phyloP scores from a whole-genome alignment of 2,888 invertebrate species.

The Ethmia dodecea region DNA sequence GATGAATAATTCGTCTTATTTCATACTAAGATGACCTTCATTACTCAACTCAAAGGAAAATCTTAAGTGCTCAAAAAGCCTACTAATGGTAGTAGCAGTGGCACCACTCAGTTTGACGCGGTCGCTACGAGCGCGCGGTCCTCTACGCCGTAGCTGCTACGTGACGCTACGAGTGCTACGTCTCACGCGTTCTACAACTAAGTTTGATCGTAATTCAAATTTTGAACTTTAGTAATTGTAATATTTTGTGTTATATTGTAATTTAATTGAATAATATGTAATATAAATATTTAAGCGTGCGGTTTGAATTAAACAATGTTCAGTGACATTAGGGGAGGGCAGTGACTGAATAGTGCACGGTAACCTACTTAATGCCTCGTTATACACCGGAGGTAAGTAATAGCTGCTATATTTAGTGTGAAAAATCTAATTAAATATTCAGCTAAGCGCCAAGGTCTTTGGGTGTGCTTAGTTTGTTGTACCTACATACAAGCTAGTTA shows the following conservation, averaged over 20 bases:
- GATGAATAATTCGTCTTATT: no score
- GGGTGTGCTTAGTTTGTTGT: no score
- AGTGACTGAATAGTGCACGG: slow-evolving; percentile 53
- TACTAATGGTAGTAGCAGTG: slow-evolving; percentile 29
- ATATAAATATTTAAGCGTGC: slow-evolving; percentile 10
- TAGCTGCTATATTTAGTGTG: slow-evolving; percentile 31
- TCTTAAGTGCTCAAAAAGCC: slow-evolving; percentile 36
- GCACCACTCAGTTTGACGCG: slow-evolving; percentile 49
- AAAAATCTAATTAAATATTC: not conserved
- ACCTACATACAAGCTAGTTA: no score
- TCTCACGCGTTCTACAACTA: slow-evolving; percentile 27
- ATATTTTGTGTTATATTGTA: not conserved
- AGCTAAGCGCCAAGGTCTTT: no score
- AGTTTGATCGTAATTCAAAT: slow-evolving; percentile 21
- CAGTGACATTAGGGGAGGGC: slow-evolving; percentile 38
- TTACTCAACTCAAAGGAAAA: slow-evolving; percentile 38
- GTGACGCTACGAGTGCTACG: slow-evolving; percentile 22
- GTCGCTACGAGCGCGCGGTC: slow-evolving; percentile 48
- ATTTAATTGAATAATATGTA: slow-evolving; percentile 4
- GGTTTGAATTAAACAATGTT: slow-evolving; percentile 31
- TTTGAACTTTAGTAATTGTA: not conserved
- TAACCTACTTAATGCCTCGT: slow-evolving; percentile 58
- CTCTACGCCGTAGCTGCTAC: slow-evolving; percentile 53
- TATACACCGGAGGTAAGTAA: slow-evolving; percentile 57
- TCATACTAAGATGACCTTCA: slow-evolving; percentile 32